Evolutionary conservation across 2,888 invertebrate genomes (phyloP), one percentile per base, ranked within the genome.

Genomic region (Ptilodon capucinus): DNA sequence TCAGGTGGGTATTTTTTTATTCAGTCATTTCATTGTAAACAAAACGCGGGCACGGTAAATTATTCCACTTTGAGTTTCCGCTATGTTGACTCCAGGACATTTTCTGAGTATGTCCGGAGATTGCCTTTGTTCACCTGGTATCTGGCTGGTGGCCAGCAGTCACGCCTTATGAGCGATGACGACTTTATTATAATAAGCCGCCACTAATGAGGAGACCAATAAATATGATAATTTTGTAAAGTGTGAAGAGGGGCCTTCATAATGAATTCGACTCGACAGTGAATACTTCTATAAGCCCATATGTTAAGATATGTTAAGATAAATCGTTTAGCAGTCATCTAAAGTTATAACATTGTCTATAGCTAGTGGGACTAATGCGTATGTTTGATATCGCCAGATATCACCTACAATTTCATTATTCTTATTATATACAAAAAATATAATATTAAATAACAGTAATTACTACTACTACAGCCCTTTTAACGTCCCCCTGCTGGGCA

Each of bases 121-220:
- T 43, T 47, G 43, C 39, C 64, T 64, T 65, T 65, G 63, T 64
- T 47, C 45, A 64, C 64, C 63, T 65, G 63, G 42, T 30, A 13
- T 14, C 54, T 65, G 65, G 66, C 54, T 40, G 17, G 11, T 1
- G 43, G 60, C 64, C 62, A 65, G 48, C 3, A 40, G 43, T 40
- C 21, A 21, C 32, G 42, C 35, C 17, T 46, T 51, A 47, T 41
- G 36, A 47, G 39, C 32, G 23, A 38, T 48, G 39, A 39, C 39
- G 39, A 39, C 39, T 44, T 46, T 34, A 56, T 54, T 54, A 54
- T 51, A 35, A 35, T 35, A 21, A 21, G 6, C 21, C 5, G 13
- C 9, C 21, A 34, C 13, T 38, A 38, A 38, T 39, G 39, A 14
- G 21, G 39, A 39, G 19, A 13, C 14, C 19, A 21, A 21, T 39